Evolutionary conservation across 1,140 invertebrate genomes (phyloP), one percentile per base, ranked within the genome.

Genomic region (Pissodes strobi): DNA sequence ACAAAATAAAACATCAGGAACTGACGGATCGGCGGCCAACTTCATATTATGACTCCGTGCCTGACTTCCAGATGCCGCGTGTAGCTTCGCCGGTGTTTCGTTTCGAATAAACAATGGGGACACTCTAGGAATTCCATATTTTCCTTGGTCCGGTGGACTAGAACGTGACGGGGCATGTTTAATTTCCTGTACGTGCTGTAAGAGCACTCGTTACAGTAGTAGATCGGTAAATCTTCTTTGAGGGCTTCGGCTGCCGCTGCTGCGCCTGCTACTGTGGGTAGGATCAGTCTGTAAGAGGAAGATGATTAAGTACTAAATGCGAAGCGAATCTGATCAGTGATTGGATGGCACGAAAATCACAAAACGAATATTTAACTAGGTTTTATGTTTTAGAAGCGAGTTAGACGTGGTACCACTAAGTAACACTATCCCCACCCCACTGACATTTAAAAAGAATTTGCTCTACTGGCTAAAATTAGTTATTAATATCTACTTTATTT

Each of bases 61-160:
- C 13, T 22, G 5, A 21, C 37, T 17, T 58, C 56, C 63, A 65
- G 41, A 46, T 65, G 63, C 30, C 63, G 23, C 10, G 38, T 59
- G 34, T 51, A 65, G 21, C 63, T 65, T 15, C 63, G 38, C 8
- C 46, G 18, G 19, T 65, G 63, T 34, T 65, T 65, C 6, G 63
- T 58, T 37, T 65, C 63, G 38, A 65, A 65, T 5, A 39, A n/a
- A 37, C 63, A 65, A 30, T 65, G 63, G 21, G 53, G 39, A 13
- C 63, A 65, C 19, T 65, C 63, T 15, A 19, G 52, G 6, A 51
- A 27, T 23, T 52, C 46, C 34, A 65, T 45, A 22, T 51, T 59
- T 15, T 41, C 21, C 12, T 65, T 65, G 1, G 63, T 58, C 15
- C 15, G 17, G 22, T 65, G 63, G n/a, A 65, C 63, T 9, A 65